Conservation (phyloP, 2,797 vertebrate genomes). For the Anas bernieri region DNA sequence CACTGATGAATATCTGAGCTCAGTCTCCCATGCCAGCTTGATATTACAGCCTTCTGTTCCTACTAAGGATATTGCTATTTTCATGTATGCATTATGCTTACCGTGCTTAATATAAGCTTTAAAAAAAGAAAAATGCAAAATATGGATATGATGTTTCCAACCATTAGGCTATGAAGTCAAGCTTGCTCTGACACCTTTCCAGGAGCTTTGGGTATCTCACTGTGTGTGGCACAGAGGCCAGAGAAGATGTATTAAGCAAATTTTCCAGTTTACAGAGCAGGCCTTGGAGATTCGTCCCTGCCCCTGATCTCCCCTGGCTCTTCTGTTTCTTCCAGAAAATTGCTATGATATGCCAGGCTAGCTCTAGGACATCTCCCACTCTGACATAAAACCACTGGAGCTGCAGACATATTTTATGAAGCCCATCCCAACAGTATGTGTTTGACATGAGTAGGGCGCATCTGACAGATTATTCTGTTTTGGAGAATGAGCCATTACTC, state of each 20-base stretch:
- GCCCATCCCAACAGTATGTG: fast-evolving
- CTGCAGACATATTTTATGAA: not conserved
- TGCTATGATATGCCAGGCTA: fast-evolving
- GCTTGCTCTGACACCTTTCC: not conserved
- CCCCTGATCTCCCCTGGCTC: fast-evolving
- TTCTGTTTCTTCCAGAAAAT: not conserved
- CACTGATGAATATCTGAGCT: not conserved
- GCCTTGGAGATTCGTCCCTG: fast-evolving
- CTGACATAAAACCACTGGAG: fast-evolving
- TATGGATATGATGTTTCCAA: not conserved
- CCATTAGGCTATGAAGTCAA: not conserved
- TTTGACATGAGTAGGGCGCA: fast-evolving
- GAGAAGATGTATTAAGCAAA: not conserved
- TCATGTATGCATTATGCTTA: not conserved
- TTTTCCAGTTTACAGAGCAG: fast-evolving
- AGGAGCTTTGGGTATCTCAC: not conserved
- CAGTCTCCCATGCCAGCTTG: not conserved
- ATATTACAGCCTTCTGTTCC: not conserved
- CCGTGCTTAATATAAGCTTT: not conserved
- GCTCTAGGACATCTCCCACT: not conserved
- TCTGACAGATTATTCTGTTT: not conserved
- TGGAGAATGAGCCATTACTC: not conserved
- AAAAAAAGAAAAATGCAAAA: not conserved
- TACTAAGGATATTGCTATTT: not conserved
- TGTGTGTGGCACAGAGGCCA: not conserved